Conservation (phyloP, 1,140 invertebrate species). For the Pachypsylla venusta region DNA sequence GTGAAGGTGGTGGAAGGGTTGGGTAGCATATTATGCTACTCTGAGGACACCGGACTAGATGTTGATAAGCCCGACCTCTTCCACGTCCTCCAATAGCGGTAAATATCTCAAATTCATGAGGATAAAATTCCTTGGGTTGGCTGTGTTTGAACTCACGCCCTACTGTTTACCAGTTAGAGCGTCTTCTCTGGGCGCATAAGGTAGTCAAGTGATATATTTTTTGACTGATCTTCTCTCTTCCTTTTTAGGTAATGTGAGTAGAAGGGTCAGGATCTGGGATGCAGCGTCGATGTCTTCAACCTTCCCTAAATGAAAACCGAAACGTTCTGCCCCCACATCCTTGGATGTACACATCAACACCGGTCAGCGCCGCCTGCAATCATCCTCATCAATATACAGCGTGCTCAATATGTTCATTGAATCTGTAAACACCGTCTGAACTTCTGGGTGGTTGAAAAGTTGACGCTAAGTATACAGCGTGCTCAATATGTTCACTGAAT, state of each 20-base stretch:
- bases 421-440: constrained; percentile 22
- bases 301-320: constrained; percentile 17
- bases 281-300: constrained; percentile 14
- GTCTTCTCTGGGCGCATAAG: neutral
- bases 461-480: constrained; percentile 33
- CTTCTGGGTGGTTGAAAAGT: constrained; percentile 32
- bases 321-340: constrained; percentile 25
- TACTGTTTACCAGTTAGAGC: neutral
- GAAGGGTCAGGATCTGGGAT: constrained; percentile 14
- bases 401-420: constrained; percentile 35
- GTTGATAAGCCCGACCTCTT: too few species aligned
- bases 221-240: neutral
- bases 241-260: constrained; percentile 14
- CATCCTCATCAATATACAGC: constrained; percentile 8
- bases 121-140: neutral
- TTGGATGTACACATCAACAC: constrained; percentile 27
- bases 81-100: too few species aligned
- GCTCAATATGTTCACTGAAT: constrained; percentile 39
- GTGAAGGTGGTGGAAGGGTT: too few species aligned
- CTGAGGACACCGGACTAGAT: too few species aligned
- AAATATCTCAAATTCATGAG: neutral
- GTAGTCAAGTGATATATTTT: neutral
- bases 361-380: constrained; percentile 24
- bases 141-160: too few species aligned
- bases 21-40: too few species aligned